Conservation (phyloP, 2,888 invertebrate genomes). For the Melipona beecheii region DNA sequence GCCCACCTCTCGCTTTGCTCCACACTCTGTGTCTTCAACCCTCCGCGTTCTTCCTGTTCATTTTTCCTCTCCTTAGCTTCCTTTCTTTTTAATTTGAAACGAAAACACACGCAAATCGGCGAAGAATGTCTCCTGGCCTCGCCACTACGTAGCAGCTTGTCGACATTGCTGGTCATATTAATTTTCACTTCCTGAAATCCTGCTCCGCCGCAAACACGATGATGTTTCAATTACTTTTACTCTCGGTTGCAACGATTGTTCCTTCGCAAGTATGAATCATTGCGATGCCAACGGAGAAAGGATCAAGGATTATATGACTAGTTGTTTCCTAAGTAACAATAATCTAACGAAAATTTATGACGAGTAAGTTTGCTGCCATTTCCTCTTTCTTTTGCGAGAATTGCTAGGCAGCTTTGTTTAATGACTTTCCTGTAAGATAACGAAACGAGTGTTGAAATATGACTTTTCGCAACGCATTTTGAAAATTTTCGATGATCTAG, state of each 20-base stretch:
- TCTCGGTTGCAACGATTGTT: neutral
- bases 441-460: neutral
- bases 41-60: neutral
- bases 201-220: slow-evolving; percentile 24
- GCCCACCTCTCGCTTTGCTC: slow-evolving; percentile 13
- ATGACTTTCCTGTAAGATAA: neutral
- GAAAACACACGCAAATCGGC: slow-evolving; percentile 61
- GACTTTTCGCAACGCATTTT: no score
- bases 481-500: no score
- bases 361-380: no score
- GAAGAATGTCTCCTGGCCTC: slow-evolving; percentile 17
- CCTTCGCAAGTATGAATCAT: neutral
- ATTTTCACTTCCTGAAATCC: slow-evolving; percentile 55
- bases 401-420: neutral
- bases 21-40: neutral
- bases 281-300: neutral
- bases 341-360: neutral
- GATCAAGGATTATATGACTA: neutral
- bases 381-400: neutral
- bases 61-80: neutral
- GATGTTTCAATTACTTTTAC: slow-evolving; percentile 55
- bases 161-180: slow-evolving; percentile 58
- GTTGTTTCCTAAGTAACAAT: neutral
- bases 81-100: slow-evolving; percentile 21
- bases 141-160: slow-evolving; percentile 22